phyloP scores from a whole-genome alignment of 2,113 vertebrate species.

The Tautogolabrus adspersus region DNA sequence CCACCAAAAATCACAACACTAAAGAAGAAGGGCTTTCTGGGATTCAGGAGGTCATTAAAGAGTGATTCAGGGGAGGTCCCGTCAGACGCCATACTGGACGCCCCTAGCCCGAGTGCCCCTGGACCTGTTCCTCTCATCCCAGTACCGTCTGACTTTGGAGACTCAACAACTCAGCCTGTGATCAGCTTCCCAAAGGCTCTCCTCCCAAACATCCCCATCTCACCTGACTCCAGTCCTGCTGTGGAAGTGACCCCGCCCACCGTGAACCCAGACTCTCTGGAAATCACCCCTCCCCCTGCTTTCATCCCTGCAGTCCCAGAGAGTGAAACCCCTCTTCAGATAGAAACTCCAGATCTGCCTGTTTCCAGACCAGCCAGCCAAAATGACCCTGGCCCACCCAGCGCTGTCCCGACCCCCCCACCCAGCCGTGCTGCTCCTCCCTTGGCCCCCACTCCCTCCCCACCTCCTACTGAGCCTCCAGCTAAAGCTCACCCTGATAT shows the following conservation, averaged over 20 bases:
- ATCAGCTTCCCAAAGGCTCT: not conserved
- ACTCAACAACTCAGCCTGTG: not conserved
- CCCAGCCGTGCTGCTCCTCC: not conserved
- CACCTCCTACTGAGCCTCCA: constrained; percentile 21
- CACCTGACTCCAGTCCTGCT: constrained; percentile 14
- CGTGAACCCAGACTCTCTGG: constrained; percentile 19
- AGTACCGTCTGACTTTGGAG: constrained; percentile 7
- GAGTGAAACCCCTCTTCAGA: constrained; percentile 35
- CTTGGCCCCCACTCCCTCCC: constrained; percentile 21
- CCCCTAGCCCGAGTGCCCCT: not conserved
- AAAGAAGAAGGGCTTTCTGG: constrained; percentile 64
- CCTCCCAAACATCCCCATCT: constrained; percentile 13
- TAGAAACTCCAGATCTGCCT: constrained; percentile 36
- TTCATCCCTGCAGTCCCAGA: constrained; percentile 22
- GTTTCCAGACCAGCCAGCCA: constrained; percentile 13
- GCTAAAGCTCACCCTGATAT: not conserved
- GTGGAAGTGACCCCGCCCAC: constrained; percentile 11
- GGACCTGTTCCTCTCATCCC: constrained; percentile 56
- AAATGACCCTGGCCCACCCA: constrained; percentile 5
- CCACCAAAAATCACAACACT: constrained; percentile 47
- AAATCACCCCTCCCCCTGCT: constrained; percentile 26
- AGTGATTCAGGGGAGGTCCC: not conserved
- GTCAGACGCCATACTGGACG: constrained; percentile 51
- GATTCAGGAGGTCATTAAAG: constrained; percentile 54
- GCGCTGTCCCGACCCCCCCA: constrained; percentile 1